Conservation (phyloP, 1,140 invertebrate genomes). For the Araneus ventricosus region DNA sequence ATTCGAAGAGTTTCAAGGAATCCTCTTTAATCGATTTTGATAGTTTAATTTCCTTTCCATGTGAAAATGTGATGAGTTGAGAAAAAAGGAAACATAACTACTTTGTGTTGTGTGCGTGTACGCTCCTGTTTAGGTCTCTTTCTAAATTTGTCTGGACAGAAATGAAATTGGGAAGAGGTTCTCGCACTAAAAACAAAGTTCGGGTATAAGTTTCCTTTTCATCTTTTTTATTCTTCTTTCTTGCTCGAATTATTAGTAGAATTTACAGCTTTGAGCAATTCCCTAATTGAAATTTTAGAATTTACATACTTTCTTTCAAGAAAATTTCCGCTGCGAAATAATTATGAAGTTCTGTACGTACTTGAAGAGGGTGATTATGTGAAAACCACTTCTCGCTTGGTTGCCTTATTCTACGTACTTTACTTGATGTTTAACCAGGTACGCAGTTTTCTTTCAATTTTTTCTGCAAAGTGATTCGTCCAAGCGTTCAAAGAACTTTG, state of each 20-base stretch:
- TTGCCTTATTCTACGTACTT: background rate
- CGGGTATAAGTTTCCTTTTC: background rate
- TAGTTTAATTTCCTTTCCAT: slow-evolving; percentile 39
- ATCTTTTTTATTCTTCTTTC: background rate
- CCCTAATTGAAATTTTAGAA: slow-evolving; percentile 67
- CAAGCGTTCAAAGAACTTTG: slow-evolving; percentile 8
- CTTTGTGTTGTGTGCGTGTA: background rate
- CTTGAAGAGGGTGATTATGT: slow-evolving; percentile 53
- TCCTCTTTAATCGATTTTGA: slow-evolving; percentile 59
- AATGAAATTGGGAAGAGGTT: background rate
- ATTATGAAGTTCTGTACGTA: slow-evolving; percentile 40
- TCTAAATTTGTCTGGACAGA: background rate
- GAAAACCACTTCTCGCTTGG: background rate
- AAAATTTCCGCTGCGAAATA: slow-evolving; percentile 11
- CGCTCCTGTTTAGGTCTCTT: background rate
- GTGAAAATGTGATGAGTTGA: background rate
- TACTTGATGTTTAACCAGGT: slow-evolving; percentile 31
- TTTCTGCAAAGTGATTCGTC: background rate
- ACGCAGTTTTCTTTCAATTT: background rate
- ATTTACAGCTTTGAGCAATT: slow-evolving; percentile 38
- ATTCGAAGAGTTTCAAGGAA: background rate
- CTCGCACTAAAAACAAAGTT: background rate
- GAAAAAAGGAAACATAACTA: background rate
- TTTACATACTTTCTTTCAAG: slow-evolving; percentile 54
- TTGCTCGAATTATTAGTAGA: background rate